Conservation (phyloP, 2,113 vertebrate genomes). For the Nesoenas mayeri region DNA sequence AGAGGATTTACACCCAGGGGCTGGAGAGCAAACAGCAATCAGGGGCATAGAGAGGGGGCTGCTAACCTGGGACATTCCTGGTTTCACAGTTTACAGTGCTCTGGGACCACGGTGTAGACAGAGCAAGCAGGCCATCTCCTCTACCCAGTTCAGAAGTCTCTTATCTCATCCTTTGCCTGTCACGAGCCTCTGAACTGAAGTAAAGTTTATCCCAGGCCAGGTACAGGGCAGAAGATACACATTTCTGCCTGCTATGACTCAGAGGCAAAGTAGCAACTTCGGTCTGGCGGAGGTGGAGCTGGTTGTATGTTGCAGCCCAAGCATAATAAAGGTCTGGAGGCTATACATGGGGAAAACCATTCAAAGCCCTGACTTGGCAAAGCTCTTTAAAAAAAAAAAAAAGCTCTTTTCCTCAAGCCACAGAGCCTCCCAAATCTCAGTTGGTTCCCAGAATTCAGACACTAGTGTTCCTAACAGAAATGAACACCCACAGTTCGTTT, state of each 20-base stretch:
- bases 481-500: slow-evolving; percentile 45
- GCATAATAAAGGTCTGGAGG: slow-evolving; percentile 64
- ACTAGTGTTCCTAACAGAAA: slow-evolving; percentile 39
- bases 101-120: accelerated
- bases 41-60: neutral
- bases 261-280: slow-evolving; percentile 38
- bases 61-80: neutral
- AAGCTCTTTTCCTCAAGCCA: slow-evolving; percentile 24
- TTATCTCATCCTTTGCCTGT: neutral
- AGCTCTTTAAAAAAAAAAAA: neutral
- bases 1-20: neutral
- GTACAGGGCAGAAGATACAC: neutral
- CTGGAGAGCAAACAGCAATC: neutral
- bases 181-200: neutral
- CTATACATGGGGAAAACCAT: slow-evolving; percentile 62
- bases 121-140: neutral
- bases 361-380: slow-evolving; percentile 43
- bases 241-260: slow-evolving; percentile 44
- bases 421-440: slow-evolving; percentile 46
- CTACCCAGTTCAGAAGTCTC: neutral
- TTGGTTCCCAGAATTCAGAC: slow-evolving; percentile 61
- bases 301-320: slow-evolving; percentile 44
- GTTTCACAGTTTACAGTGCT: neutral
- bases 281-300: slow-evolving; percentile 34
- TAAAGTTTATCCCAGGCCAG: neutral